phyloP scores from a whole-genome alignment of 2,888 invertebrate genomes.

The Tiphia femorata region DNA sequence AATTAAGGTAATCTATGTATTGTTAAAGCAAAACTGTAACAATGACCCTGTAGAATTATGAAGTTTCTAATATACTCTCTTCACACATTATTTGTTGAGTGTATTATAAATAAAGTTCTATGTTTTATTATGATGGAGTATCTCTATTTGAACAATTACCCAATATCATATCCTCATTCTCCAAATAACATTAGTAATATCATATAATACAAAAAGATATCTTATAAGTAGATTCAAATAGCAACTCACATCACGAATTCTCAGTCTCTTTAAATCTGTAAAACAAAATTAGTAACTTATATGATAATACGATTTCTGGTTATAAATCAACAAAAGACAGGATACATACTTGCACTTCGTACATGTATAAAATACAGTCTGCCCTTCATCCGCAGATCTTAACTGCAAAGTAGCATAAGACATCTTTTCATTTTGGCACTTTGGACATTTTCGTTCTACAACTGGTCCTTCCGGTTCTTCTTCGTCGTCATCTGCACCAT shows the following conservation, averaged over 20 bases:
- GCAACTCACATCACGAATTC: constrained; percentile 66
- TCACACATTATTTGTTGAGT: constrained; percentile 61
- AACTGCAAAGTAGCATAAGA: constrained; percentile 95
- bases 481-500: constrained; percentile 51
- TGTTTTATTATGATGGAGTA: constrained; percentile 65
- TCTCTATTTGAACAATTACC: too few species aligned
- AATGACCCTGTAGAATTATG: constrained; percentile 40
- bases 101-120: constrained; percentile 63
- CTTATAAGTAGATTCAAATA: too few species aligned
- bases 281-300: too few species aligned
- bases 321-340: constrained; percentile 29
- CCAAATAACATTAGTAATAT: too few species aligned
- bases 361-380: constrained; percentile 98
- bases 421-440: constrained; percentile 93
- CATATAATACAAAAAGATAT: too few species aligned
- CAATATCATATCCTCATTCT: too few species aligned
- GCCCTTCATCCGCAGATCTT: constrained; percentile 98
- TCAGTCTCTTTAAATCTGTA: constrained; percentile 81
- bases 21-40: constrained; percentile 42
- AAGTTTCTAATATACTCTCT: constrained; percentile 55
- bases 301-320: too few species aligned
- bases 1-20: constrained; percentile 38
- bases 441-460: constrained; percentile 85
- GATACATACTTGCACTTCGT: constrained; percentile 87
- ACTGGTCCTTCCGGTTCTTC: constrained; percentile 80